A percentile compares a stretch with the other conserved stretches of the same genome.
These are phyloP conservation scores for Euborellia annulipes DNA, from an alignment of 1,140 invertebrate species.

Conservation along the genomic window DNA sequence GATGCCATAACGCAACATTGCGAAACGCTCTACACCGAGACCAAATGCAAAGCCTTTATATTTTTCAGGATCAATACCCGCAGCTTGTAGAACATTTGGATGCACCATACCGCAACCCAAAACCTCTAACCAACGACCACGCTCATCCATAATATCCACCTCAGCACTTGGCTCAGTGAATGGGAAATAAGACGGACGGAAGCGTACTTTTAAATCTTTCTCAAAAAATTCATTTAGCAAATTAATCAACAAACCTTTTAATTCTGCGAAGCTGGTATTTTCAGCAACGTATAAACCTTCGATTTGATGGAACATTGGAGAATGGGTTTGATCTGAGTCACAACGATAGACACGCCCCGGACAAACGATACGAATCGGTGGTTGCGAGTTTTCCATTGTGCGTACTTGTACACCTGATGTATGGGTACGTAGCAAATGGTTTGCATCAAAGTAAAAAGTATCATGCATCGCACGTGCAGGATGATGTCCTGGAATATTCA, in stretches of 20 bases:
- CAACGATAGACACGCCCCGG: conserved; percentile 5
- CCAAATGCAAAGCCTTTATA: conserved; percentile 9
- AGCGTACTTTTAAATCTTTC: conserved; percentile 6
- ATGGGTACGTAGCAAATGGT: conserved; percentile 8
- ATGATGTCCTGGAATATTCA: conserved; percentile 9
- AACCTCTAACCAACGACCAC: conserved; percentile 6
- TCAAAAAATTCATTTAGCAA: conserved; percentile 7
- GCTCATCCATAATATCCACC: conserved; percentile 7
- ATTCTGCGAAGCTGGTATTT: conserved; percentile 7
- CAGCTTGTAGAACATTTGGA: conserved; percentile 9
- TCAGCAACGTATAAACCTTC: conserved; percentile 5
- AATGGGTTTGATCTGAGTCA: conserved; percentile 8
- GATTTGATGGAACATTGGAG: conserved; percentile 10
- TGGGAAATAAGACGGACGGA: conserved; percentile 6
- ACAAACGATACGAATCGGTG: conserved; percentile 5
- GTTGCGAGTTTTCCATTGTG: conserved; percentile 6
- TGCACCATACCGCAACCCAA: conserved; percentile 10
- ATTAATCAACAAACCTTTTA: conserved; percentile 4
- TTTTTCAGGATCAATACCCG: conserved; percentile 5
- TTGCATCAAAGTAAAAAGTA: conserved; percentile 9
- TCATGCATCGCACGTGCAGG: conserved; percentile 7
- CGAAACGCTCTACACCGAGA: conserved; percentile 6
- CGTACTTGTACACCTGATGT: conserved; percentile 8
- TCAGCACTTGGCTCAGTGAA: conserved; percentile 9
- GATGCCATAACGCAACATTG: conserved; percentile 9